phyloP scores from a whole-genome alignment of 2,888 invertebrate species.

The Hedya salicella region DNA sequence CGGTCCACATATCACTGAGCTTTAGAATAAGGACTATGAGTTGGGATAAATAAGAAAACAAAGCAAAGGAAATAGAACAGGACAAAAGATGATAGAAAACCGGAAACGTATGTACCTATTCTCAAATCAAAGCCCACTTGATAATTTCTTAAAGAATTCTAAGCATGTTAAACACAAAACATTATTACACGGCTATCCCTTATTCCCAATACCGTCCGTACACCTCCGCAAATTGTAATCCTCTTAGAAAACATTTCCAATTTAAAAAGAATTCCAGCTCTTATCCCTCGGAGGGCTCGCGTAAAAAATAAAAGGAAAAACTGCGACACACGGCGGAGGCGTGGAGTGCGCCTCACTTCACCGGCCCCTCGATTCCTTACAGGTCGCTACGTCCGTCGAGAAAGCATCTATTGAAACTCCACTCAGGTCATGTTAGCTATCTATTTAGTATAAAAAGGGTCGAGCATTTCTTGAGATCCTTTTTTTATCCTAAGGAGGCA shows the following conservation, averaged over 20 bases:
- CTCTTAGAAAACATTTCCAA: constrained; percentile 86
- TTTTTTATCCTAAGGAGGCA: constrained; percentile 77
- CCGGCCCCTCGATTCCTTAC: constrained; percentile 78
- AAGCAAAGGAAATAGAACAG: neutral
- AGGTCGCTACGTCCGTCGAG: constrained; percentile 83
- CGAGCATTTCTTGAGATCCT: constrained; percentile 81
- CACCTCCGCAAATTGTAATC: constrained; percentile 84
- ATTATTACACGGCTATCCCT: constrained; percentile 69
- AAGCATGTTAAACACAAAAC: constrained; percentile 72
- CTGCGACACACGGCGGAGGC: constrained; percentile 69
- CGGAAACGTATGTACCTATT: constrained; percentile 36
- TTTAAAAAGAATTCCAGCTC: constrained; percentile 84
- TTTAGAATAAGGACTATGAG: neutral
- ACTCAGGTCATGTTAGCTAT: constrained; percentile 85
- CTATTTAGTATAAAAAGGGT: constrained; percentile 86
- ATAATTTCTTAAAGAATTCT: constrained; percentile 57
- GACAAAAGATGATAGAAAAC: constrained; percentile 16
- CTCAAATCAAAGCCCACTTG: constrained; percentile 54
- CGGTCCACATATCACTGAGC: neutral
- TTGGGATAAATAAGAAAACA: neutral
- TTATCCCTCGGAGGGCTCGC: constrained; percentile 82
- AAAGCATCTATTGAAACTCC: constrained; percentile 85
- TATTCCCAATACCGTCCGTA: constrained; percentile 69
- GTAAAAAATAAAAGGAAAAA: constrained; percentile 84
- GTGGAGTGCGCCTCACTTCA: constrained; percentile 60